Conservation (phyloP, 2,113 vertebrate genomes). For the Dascyllus trimaculatus region DNA sequence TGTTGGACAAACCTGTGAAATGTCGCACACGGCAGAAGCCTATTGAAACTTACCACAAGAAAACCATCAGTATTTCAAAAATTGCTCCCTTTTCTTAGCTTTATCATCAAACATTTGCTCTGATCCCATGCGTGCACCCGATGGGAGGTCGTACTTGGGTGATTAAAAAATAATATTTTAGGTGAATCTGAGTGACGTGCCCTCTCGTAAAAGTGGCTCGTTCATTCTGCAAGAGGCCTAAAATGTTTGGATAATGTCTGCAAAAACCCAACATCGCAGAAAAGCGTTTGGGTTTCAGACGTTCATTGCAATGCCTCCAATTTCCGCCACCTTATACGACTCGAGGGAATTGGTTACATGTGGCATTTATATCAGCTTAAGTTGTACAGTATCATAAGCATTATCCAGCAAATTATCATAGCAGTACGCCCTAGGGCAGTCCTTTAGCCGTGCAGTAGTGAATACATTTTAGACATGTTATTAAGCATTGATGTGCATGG, state of each 20-base stretch:
- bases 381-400: constrained; percentile 38
- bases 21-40: not conserved
- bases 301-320: not conserved
- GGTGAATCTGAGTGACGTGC: constrained; percentile 5
- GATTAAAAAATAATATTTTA: constrained; percentile 21
- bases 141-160: constrained; percentile 8
- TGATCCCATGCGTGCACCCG: not conserved
- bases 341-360: not conserved
- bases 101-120: constrained; percentile 13
- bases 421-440: constrained; percentile 18
- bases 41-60: constrained; percentile 14
- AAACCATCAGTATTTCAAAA: constrained; percentile 12
- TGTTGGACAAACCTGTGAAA: constrained; percentile 30
- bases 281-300: not conserved
- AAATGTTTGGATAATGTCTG: constrained; percentile 10
- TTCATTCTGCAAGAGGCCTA: constrained; percentile 18
- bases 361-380: constrained; percentile 33
- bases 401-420: constrained; percentile 36
- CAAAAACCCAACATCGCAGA: constrained; percentile 4
- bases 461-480: constrained; percentile 36
- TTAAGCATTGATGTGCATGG: constrained; percentile 36
- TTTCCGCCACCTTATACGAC: not conserved
- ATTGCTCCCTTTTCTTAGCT: constrained; percentile 24
- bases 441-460: not conserved
- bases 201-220: constrained; percentile 33